Evolutionary conservation across 2,888 invertebrate species (phyloP).

Genomic region (Dione juno): DNA sequence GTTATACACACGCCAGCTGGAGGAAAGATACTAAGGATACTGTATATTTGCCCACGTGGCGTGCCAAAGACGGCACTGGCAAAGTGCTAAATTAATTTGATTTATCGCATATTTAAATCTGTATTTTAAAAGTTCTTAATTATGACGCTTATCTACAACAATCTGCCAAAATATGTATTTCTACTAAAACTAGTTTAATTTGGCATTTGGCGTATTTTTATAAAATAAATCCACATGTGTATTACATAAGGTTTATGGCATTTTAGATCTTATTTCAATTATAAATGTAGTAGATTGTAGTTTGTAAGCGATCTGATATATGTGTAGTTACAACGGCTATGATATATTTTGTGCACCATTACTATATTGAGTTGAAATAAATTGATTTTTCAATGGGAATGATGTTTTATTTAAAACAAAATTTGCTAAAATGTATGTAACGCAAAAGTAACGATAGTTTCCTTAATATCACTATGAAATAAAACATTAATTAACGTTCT

Average conservation of each 20-base stretch:
- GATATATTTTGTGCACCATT: constrained; percentile 30
- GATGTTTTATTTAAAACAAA: constrained; percentile 29
- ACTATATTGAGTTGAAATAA: constrained; percentile 41
- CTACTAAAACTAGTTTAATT: not conserved
- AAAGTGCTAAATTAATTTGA: no score
- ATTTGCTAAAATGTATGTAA: no score
- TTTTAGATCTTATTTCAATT: constrained; percentile 2
- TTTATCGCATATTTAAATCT: no score
- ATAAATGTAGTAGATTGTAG: constrained; percentile 19
- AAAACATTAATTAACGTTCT: no score
- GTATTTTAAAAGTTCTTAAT: no score
- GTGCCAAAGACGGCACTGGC: no score
- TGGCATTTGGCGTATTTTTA: not conserved
- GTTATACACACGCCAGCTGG: not conserved
- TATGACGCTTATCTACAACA: no score
- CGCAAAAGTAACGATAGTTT: no score
- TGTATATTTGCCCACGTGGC: no score
- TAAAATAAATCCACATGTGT: not conserved
- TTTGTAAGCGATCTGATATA: not conserved
- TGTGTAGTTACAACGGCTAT: constrained; percentile 26
- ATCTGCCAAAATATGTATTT: not conserved
- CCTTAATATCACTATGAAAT: no score
- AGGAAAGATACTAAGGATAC: no score
- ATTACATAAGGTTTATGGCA: not conserved
- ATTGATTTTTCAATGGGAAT: constrained; percentile 34